Conservation (phyloP, 2,113 vertebrate genomes). For the Quiscalus mexicanus region DNA sequence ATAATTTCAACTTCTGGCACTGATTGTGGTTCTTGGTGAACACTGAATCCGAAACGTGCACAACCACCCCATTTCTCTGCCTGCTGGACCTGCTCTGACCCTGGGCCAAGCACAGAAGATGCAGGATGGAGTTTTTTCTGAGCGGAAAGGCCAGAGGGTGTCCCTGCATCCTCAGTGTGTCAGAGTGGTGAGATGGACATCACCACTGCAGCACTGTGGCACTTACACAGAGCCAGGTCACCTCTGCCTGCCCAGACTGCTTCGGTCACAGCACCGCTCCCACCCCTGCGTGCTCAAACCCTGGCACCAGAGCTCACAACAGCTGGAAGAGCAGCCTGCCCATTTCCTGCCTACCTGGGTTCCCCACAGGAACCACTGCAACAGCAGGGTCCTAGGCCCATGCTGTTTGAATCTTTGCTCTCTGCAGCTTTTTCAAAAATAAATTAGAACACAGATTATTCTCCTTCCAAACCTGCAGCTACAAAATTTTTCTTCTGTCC, state of each 20-base stretch:
- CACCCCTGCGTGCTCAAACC: neutral
- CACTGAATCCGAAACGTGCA: neutral
- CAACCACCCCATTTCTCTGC: neutral
- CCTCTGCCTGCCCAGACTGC: neutral
- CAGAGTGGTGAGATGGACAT: neutral
- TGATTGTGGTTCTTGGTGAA: neutral
- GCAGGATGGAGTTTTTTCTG: neutral
- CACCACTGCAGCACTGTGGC: neutral
- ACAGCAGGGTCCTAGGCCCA: neutral
- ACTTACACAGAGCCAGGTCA: neutral
- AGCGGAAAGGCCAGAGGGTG: neutral
- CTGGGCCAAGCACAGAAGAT: neutral
- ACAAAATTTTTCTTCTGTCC: neutral
- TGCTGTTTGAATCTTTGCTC: neutral
- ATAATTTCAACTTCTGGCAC: neutral
- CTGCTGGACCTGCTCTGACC: neutral
- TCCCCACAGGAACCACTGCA: neutral
- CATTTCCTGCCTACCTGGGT: neutral
- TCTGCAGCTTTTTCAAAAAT: neutral
- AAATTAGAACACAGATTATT: neutral
- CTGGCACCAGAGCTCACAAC: neutral
- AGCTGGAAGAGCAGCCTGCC: neutral
- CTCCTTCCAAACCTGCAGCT: neutral
- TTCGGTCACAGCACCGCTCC: neutral
- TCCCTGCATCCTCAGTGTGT: neutral